A percentile compares a stretch with the other conserved stretches of the same genome.
Evolutionary conservation across 2,888 invertebrate species (phyloP).

Genomic region (Lasioglossum calceatum): DNA sequence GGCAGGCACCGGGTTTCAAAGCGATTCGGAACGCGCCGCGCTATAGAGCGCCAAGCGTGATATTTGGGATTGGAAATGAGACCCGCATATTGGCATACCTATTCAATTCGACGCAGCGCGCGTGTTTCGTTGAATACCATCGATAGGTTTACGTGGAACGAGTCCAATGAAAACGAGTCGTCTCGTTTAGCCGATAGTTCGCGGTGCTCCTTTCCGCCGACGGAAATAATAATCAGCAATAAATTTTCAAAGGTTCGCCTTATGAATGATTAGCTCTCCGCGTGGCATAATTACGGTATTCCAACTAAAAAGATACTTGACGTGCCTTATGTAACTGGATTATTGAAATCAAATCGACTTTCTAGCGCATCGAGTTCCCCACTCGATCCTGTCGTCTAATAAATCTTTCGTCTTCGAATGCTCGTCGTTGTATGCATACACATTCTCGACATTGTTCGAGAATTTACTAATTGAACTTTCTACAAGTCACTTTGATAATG

Average conservation of each 20-base stretch:
- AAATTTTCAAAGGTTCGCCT: conserved; percentile 33
- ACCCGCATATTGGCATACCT: conserved; percentile 63
- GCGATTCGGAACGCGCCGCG: conserved; percentile 43
- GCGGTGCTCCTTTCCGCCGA: conserved; percentile 30
- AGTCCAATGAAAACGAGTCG: conserved; percentile 55
- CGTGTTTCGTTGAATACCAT: conserved; percentile 69
- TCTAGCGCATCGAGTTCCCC: not conserved
- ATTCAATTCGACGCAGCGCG: conserved; percentile 55
- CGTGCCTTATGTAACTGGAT: not conserved
- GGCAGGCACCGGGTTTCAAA: conserved; percentile 45
- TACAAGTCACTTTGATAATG: not conserved
- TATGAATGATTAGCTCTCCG: conserved; percentile 27
- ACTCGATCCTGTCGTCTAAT: not conserved
- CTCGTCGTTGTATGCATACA: not conserved
- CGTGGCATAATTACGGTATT: conserved; percentile 11
- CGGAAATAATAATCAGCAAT: conserved; percentile 52
- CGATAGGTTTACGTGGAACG: conserved; percentile 57
- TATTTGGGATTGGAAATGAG: conserved; percentile 68
- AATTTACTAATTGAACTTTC: not conserved
- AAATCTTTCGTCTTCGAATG: not conserved
- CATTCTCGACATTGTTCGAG: not conserved
- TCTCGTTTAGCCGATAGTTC: conserved; percentile 56
- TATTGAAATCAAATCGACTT: not conserved
- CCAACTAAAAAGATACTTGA: not conserved
- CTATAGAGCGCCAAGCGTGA: conserved; percentile 29